phyloP scores from a whole-genome alignment of 2,888 invertebrate genomes.

The Abrostola tripartita region DNA sequence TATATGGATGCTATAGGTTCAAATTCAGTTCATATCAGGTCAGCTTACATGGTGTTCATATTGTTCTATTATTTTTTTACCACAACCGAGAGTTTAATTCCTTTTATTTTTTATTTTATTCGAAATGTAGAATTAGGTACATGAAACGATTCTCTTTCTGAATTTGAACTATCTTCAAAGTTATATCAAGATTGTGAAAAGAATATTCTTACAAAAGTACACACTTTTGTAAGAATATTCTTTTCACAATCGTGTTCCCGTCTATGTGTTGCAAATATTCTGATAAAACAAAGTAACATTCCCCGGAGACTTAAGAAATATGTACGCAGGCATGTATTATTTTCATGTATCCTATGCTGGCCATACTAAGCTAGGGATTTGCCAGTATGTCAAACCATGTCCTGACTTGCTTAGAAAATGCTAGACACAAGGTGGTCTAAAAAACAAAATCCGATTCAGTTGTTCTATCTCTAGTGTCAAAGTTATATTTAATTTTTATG shows the following conservation, averaged over 20 bases:
- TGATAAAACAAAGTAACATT: constrained; percentile 33
- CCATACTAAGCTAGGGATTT: not conserved
- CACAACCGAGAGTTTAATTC: not conserved
- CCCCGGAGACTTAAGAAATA: constrained; percentile 39
- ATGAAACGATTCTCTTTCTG: not conserved
- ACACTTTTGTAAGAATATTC: too few species aligned
- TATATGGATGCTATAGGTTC: constrained; percentile 21
- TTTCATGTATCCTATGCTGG: constrained; percentile 14
- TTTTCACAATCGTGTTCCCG: too few species aligned
- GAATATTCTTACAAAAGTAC: constrained; percentile 24
- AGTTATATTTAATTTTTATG: too few species aligned
- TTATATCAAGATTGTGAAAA: constrained; percentile 14
- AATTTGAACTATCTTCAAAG: not conserved
- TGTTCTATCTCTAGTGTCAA: too few species aligned
- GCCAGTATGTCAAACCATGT: not conserved
- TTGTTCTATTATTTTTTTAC: not conserved
- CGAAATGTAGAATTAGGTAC: too few species aligned
- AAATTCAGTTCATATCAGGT: constrained; percentile 6
- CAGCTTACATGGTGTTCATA: too few species aligned
- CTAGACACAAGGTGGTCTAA: not conserved
- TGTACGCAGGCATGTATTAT: constrained; percentile 37
- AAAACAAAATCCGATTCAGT: too few species aligned
- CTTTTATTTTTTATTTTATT: too few species aligned
- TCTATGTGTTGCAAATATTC: constrained; percentile 38
- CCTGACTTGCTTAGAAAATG: not conserved